Base-by-base conservation (phyloP, 2,797 vertebrate genomes). In the Arrhamphus sclerolepis region DNA sequence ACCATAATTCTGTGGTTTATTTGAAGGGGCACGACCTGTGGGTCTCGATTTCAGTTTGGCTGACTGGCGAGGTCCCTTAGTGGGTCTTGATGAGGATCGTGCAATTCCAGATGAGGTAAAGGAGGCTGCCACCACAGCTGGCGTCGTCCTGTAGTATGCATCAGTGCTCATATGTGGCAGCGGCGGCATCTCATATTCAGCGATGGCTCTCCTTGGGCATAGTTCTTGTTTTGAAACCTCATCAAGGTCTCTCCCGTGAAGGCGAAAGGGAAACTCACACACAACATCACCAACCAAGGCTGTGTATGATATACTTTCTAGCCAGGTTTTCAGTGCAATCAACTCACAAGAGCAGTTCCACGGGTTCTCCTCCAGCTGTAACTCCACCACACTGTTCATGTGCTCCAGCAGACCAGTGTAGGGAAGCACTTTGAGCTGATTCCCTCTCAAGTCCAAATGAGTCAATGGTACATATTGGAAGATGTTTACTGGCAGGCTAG, bases 301-400 rank as follows among this genome's bases (percentile, higher is more conserved):
- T 0, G 95, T 95, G 86, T 98, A 98, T 0, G 96, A 96, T 62
- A 98, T 98, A 73, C 97, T 98, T 88, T 99, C 97, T 1, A 99
- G 87, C 98, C 98, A 99, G 59, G 96, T 95, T 80, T 98, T 99
- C 0, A 99, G 93, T 17, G 96, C 93, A 31, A 99, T 97, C 61
- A 99, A 83, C 80, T 98, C 97, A 38, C 98, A 99, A 10, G 96
- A 97, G 61, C 98, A 99, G 85, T 99, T 98, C 98, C 97, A 99
- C 0, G 95, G 96, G 56, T 99, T 99, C 80, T 99, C 97, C 84
- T 99, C 98, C 52, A 99, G 91, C 84, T 98, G 98, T 78, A 99
- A 70, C 89, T 98, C 98, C 84, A 97, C 97, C 1, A 99, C 94
- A 57, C 94, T 93, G 92, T 94, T 94, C 95, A 99, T 95, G 81